Evolutionary conservation across 2,888 invertebrate genomes (phyloP).

Genomic region (Villa cingulata): DNA sequence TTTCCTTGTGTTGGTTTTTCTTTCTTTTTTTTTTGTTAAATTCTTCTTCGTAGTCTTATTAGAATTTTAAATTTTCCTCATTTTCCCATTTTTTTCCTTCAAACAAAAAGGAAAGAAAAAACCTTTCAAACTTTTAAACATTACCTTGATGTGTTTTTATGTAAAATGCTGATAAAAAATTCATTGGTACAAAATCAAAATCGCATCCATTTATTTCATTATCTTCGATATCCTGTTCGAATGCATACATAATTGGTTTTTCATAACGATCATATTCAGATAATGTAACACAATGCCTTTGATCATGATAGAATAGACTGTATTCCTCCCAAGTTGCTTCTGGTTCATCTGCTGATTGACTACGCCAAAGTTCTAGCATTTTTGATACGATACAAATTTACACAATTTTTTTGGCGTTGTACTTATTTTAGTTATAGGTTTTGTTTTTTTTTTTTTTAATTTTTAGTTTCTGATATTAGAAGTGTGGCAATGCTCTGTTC

Average conservation of each 20-base stretch:
- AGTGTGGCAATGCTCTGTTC: no score
- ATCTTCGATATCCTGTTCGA: conserved; percentile 30
- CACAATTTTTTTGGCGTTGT: no score
- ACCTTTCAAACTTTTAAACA: background rate
- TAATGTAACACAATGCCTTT: conserved; percentile 34
- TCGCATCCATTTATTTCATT: conserved; percentile 24
- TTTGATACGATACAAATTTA: no score
- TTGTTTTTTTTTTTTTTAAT: no score
- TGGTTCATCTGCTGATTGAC: conserved; percentile 30
- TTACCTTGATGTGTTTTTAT: conserved; percentile 39
- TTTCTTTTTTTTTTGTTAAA: no score
- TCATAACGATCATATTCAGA: conserved; percentile 38
- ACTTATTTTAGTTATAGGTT: no score
- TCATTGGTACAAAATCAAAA: conserved; percentile 33
- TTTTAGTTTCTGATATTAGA: no score
- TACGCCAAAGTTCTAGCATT: conserved; percentile 5
- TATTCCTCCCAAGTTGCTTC: conserved; percentile 41
- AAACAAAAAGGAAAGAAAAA: background rate
- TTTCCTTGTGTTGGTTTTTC: no score
- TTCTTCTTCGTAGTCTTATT: no score
- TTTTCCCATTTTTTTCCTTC: no score
- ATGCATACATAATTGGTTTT: conserved; percentile 28
- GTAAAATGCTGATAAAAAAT: conserved; percentile 34
- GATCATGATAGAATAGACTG: conserved; percentile 32
- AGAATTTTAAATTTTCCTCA: background rate